These are phyloP conservation scores for Pedionomus torquatus DNA, from an alignment of 2,113 vertebrate species.

Conservation along the genomic window DNA sequence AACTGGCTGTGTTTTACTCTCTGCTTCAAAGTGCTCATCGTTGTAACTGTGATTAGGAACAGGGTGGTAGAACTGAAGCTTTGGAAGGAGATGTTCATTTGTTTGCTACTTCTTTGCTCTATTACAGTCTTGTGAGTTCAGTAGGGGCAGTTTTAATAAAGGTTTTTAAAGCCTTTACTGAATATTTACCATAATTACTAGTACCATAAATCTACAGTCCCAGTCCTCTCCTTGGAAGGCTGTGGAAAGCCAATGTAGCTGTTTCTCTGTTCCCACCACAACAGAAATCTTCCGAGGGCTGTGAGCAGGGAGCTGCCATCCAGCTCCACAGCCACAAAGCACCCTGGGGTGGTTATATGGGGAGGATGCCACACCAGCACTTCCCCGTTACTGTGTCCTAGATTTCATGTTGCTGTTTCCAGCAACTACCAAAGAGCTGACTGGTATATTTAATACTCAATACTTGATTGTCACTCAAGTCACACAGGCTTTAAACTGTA, in stretches of 20 bases:
- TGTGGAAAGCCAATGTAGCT: neutral
- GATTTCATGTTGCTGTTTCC: neutral
- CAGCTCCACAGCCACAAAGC: neutral
- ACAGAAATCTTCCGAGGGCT: fast-evolving
- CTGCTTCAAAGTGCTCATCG: neutral
- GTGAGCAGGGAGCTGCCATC: neutral
- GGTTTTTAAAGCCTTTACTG: neutral
- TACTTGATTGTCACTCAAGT: neutral
- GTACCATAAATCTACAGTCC: neutral
- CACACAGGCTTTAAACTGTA: neutral
- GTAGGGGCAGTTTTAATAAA: neutral
- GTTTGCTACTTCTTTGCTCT: neutral
- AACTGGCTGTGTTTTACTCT: neutral
- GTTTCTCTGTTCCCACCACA: neutral
- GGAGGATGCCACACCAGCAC: neutral
- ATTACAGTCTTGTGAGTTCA: neutral
- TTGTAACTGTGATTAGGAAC: neutral
- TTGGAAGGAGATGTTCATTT: neutral
- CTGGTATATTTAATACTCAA: neutral
- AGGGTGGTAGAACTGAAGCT: neutral
- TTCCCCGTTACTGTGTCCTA: neutral
- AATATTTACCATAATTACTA: neutral
- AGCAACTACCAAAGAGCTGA: neutral
- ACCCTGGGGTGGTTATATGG: fast-evolving
- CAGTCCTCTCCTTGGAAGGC: neutral